phyloP scores from a whole-genome alignment of 2,888 invertebrate species.

The Iselma pallidipennis region DNA sequence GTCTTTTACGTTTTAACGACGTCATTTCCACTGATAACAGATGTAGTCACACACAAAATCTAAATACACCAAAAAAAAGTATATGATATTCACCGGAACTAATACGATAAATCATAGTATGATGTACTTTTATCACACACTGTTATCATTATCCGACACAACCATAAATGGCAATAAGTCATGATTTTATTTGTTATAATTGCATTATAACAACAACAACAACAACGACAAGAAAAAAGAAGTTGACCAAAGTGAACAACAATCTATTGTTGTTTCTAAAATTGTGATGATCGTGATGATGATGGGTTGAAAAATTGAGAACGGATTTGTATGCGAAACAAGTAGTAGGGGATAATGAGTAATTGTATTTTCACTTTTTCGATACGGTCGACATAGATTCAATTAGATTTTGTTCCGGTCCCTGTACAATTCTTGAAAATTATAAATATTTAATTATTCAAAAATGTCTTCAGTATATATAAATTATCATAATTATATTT shows the following conservation, averaged over 20 bases:
- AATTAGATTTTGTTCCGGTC: not conserved
- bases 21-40: slow-evolving; percentile 40
- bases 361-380: slow-evolving; percentile 2
- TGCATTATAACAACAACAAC: too few relatives aligned
- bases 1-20: slow-evolving; percentile 62
- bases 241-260: too few relatives aligned
- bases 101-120: slow-evolving; percentile 2
- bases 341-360: not conserved
- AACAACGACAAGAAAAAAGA: too few relatives aligned
- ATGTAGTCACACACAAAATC: slow-evolving; percentile 5
- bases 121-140: slow-evolving; percentile 15
- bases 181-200: too few relatives aligned
- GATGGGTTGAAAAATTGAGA: not conserved
- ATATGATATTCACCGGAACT: not conserved
- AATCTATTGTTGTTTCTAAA: not conserved
- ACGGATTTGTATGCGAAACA: not conserved
- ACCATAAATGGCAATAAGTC: not conserved
- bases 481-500: not conserved
- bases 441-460: not conserved
- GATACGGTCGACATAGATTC: not conserved
- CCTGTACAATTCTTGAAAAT: not conserved
- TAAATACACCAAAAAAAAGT: not conserved
- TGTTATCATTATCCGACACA: not conserved
- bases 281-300: not conserved
- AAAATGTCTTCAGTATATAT: not conserved